Conservation (phyloP, 2,113 vertebrate species). For the Andinoacara biseriatus region DNA sequence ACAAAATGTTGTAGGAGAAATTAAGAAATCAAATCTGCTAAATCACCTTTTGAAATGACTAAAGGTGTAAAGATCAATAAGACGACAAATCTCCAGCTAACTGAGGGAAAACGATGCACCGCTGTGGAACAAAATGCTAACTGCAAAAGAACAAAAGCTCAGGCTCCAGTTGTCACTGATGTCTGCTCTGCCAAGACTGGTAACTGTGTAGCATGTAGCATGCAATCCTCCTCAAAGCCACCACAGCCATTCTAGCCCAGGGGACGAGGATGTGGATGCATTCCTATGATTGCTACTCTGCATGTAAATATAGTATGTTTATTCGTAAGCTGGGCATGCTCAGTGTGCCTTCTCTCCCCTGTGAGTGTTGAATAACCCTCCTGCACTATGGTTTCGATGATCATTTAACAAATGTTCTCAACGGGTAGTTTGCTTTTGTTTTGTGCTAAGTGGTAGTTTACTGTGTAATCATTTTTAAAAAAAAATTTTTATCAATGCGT, state of each 20-base stretch:
- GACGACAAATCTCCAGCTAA: background rate
- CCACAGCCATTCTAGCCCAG: slow-evolving; percentile 45
- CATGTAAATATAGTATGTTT: slow-evolving; percentile 64
- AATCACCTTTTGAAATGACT: background rate
- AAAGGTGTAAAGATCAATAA: rapidly evolving
- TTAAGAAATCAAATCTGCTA: background rate
- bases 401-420: slow-evolving; percentile 12
- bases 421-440: slow-evolving; percentile 20
- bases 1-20: background rate
- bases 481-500: background rate
- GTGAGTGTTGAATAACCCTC: slow-evolving; percentile 3
- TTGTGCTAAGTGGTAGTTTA: slow-evolving; percentile 8
- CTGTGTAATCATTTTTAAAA: slow-evolving; percentile 13
- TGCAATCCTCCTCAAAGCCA: slow-evolving; percentile 22
- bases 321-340: slow-evolving; percentile 11
- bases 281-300: background rate
- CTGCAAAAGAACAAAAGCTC: background rate
- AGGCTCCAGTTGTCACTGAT: slow-evolving; percentile 34
- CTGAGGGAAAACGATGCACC: background rate
- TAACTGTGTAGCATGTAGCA: background rate
- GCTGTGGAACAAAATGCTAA: background rate
- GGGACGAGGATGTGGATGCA: slow-evolving; percentile 38
- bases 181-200: background rate
- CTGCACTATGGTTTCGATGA: background rate
- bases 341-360: background rate